Evolutionary conservation across 2,113 vertebrate genomes (phyloP).

Genomic region (Petaurus breviceps): DNA sequence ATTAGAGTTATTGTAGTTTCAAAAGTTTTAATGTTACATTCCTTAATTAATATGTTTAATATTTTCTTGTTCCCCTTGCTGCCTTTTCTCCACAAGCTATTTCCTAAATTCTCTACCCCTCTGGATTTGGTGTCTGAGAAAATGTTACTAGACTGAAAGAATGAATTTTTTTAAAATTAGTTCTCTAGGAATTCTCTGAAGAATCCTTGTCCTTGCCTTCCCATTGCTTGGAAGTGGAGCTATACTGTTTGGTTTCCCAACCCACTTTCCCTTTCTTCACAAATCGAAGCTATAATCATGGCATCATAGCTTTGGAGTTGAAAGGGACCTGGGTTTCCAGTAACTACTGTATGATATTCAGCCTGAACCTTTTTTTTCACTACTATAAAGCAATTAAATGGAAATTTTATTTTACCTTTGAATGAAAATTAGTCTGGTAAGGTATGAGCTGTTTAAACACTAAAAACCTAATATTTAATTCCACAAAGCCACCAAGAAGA

Average conservation of each 20-base stretch:
- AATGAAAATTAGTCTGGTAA: not conserved
- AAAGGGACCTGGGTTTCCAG: not conserved
- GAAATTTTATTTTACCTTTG: not conserved
- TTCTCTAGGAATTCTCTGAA: not conserved
- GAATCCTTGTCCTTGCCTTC: not conserved
- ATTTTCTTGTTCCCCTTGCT: not conserved
- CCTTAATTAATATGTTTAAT: not conserved
- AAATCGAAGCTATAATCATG: not conserved
- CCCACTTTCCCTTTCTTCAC: not conserved
- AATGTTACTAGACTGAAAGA: not conserved
- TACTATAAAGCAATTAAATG: not conserved
- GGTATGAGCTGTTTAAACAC: not conserved
- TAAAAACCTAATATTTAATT: not conserved
- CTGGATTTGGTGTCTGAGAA: conserved; percentile 17
- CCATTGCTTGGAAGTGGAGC: not conserved
- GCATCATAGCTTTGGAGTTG: not conserved
- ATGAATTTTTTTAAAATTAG: conserved; percentile 6
- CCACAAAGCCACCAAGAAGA: not conserved
- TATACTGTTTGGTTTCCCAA: not conserved
- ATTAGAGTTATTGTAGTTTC: not conserved
- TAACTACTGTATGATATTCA: not conserved
- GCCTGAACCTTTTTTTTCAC: not conserved
- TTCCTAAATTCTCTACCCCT: conserved; percentile 6
- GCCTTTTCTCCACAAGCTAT: not conserved
- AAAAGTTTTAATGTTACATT: not conserved